Conservation (phyloP, 1,140 invertebrate genomes). For the Ostrea edulis region DNA sequence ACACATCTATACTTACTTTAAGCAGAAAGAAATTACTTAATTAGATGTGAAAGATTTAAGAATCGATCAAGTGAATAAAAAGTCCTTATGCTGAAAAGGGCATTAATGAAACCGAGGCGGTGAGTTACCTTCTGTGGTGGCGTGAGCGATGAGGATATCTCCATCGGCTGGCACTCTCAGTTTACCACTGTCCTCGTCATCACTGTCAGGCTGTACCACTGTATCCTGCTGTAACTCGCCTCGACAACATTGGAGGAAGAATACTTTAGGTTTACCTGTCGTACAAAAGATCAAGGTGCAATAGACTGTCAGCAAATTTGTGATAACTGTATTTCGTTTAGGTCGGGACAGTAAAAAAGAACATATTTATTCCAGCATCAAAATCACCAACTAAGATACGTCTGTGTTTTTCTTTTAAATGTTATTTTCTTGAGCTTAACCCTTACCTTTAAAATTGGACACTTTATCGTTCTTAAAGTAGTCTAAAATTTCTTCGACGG, state of each 20-base stretch:
- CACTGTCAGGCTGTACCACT: constrained; percentile 5
- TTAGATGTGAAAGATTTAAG: too few relatives aligned
- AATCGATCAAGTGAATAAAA: too few relatives aligned
- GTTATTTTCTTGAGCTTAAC: background rate
- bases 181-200: background rate
- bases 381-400: background rate
- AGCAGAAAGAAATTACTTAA: too few relatives aligned
- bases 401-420: background rate
- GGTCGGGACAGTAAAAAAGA: background rate
- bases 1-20: background rate
- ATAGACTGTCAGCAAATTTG: background rate
- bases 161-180: constrained; percentile 14
- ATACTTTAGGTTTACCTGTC: constrained; percentile 25
- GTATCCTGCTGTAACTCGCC: background rate
- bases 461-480: constrained; percentile 41
- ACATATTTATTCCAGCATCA: background rate
- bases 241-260: constrained; percentile 36
- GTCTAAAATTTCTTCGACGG: constrained; percentile 20
- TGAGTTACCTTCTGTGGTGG: constrained; percentile 34
- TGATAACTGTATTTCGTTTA: too few relatives aligned
- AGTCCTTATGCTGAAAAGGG: too few relatives aligned
- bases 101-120: too few relatives aligned
- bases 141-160: constrained; percentile 36
- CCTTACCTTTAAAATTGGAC: constrained; percentile 22
- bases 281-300: background rate